Base-by-base conservation (phyloP, 2,888 invertebrate genomes). In the Drosophila merina region DNA sequence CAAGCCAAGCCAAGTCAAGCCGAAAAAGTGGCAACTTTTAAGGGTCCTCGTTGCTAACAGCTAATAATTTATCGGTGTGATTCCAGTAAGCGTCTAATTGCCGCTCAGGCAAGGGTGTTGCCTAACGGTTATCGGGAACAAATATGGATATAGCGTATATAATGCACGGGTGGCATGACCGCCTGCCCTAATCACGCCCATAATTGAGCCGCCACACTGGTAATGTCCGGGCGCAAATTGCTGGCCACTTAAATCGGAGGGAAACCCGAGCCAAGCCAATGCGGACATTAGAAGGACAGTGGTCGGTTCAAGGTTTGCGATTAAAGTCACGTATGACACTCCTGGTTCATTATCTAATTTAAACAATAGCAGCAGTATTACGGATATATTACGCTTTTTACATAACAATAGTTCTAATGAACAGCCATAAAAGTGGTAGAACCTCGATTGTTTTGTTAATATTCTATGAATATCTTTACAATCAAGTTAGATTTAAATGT, bases 141-240 rank as follows among this genome's bases (percentile, higher is more conserved):
- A 62, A 64, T 48, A 54, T 49, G 14, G 45, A 25, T 31, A 40
- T 40, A 31, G 14, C 4, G 36, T 8, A 12, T 52, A 57, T 49
- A 56, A 56, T 60, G 54, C 42, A 44, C 31, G 51, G 40, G 33
- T 62, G 58, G 48, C 60, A 60, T 59, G 62, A 36, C 28, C 28
- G 60, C 12, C 59, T 25, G 26, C 59, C 40, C 50, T 59, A 71
- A 66, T 66, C 55, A 60, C 44, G 30, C 26, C 30, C 36, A 40
- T 67, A 54, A 70, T 55, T 59, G 40, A 56, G 45, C 36, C 36
- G 50, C 55, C 31, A 44, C 54, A 28, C 42, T 49, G 52, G 55
- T 56, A 57, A 50, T 75, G 59, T 33, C 51, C 70, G 57, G 36
- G 38, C 62, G 47, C 66, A 79, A 79, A 79, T 72, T 75, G 59